Percentiles rank a stretch among this genome's conserved stretches.
phyloP scores from a whole-genome alignment of 2,797 vertebrate genomes.

The Tachyglossus aculeatus region DNA sequence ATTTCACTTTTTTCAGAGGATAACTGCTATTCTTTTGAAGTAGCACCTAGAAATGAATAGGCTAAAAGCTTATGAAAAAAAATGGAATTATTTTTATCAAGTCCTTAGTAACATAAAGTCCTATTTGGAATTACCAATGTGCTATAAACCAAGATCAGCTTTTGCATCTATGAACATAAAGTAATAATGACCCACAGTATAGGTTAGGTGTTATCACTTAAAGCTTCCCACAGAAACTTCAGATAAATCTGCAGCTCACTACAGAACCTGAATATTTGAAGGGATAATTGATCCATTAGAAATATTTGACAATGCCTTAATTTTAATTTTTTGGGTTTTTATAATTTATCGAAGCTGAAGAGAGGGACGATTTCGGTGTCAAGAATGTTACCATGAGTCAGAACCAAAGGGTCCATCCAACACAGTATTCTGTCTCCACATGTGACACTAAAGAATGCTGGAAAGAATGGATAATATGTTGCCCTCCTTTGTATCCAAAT shows the following conservation, averaged over 20 bases:
- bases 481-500: no score
- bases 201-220: conserved; percentile 14
- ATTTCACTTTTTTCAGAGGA: conserved; percentile 10
- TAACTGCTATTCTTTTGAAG: conserved; percentile 30
- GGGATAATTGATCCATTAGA: background rate
- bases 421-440: no score
- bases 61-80: conserved; percentile 6
- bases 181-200: background rate
- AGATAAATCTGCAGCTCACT: background rate
- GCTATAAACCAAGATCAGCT: conserved; percentile 6
- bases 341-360: no score
- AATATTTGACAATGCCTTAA: background rate
- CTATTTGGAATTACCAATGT: conserved; percentile 4
- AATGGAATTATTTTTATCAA: conserved; percentile 13
- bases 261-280: background rate
- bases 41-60: conserved; percentile 17
- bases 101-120: background rate
- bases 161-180: conserved; percentile 14
- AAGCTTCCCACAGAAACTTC: background rate
- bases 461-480: no score
- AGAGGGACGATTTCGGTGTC: no score
- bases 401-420: no score
- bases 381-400: no score
- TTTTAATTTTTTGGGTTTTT: background rate
- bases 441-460: no score